Base-by-base conservation (phyloP, 2,888 invertebrate species). In the Sinohyriopsis cumingii region DNA sequence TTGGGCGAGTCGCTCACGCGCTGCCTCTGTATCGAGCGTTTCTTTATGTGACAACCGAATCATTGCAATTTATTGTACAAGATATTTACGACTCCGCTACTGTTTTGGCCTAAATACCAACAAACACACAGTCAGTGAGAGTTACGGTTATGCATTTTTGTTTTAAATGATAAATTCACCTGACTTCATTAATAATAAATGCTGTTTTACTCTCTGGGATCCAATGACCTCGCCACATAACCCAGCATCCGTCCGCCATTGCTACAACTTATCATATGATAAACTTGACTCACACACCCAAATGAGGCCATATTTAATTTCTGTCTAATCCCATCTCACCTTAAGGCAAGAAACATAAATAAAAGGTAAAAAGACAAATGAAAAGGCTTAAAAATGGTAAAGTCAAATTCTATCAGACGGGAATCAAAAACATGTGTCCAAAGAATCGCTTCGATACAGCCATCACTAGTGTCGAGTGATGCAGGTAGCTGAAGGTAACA, bases 401-500 rank as follows among this genome's bases (percentile, higher is more conserved):
- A 54, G 18, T 24, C 53, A 63, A 63, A 15, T 19, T 24, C 24
- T 55, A 65, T 45, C 45, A 45, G 45, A 45, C 15, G 45, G 15
- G 45, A 45, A 45, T 45, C 3, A 3, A 45, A 45, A 45, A 45
- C 12, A 12, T 45, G 45, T 45, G 45, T 45, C 45, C 45, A 45
- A 15, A 45, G 45, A 45, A 45, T 45, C 12, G 45, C 15, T 45
- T 45, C 45, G 45, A 45, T 45, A 63, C 68, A 20, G 55, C 59
- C 65, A 63, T 67, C 59, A 54, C 22, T 61, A 45, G 45, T 65
- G 66, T 66, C 63, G 55, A 64, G 28, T 28, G 59, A 33, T 61
- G 68, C 80, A 80, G 80, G 80, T 80, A 77, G 75, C 72, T 55
- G 72, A 72, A 78, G 80, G 78, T 78, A 77, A 80, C 65, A 53